Evolutionary conservation across 2,113 vertebrate species (phyloP).

Genomic region (Parotia lawesii): DNA sequence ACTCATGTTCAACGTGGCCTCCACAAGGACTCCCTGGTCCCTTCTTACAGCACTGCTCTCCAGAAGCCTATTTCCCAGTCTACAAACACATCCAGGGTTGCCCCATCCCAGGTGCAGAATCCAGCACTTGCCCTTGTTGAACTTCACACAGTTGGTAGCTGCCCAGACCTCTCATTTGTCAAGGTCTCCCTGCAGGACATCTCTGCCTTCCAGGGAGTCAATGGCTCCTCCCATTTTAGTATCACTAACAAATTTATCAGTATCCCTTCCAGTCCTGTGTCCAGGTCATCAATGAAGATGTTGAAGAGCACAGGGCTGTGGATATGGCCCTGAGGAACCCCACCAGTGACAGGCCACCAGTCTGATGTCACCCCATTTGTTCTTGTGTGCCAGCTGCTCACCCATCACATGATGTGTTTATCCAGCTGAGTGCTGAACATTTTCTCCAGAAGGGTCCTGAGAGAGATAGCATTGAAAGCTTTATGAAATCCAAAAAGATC

Average conservation of each 20-base stretch:
- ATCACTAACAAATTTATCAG: not conserved
- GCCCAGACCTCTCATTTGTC: not conserved
- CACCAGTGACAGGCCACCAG: not conserved
- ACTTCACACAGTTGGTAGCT: not conserved
- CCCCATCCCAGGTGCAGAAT: not conserved
- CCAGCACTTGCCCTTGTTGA: not conserved
- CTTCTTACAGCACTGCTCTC: not conserved
- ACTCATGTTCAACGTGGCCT: not conserved
- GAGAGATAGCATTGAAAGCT: fast-evolving
- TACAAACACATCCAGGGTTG: not conserved
- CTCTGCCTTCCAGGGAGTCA: not conserved
- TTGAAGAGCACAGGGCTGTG: not conserved
- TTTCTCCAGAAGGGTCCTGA: not conserved
- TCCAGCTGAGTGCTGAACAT: not conserved
- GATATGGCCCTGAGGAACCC: not conserved
- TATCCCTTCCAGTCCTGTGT: not conserved
- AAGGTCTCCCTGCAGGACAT: not conserved
- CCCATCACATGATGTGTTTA: not conserved
- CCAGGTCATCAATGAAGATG: fast-evolving
- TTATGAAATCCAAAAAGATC: not conserved
- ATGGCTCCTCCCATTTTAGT: not conserved
- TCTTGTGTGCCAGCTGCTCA: not conserved
- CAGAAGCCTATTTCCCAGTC: not conserved
- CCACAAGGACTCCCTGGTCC: fast-evolving
- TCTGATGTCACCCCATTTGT: not conserved